phyloP scores from a whole-genome alignment of 2,797 vertebrate species.

The Esox lucius region DNA sequence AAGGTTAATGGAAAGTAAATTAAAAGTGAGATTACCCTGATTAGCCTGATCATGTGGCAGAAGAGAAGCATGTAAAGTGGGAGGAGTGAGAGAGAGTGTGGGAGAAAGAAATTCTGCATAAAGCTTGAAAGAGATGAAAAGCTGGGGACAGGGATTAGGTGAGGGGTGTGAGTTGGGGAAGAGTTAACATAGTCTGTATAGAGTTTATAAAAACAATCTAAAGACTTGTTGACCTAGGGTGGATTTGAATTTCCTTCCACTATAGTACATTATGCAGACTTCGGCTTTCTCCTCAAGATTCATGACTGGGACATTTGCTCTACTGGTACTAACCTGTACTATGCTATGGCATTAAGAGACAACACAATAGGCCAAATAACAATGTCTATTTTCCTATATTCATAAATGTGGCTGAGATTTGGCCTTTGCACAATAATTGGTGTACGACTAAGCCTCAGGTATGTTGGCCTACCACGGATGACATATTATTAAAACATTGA shows the following conservation, averaged over 20 bases:
- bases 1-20: conserved; percentile 79
- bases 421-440: not conserved
- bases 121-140: conserved; percentile 2
- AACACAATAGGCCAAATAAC: no score
- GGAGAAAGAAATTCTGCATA: conserved; percentile 3
- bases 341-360: not conserved
- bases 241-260: not conserved
- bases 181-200: not conserved
- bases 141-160: not conserved
- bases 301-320: not conserved
- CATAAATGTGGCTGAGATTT: not conserved
- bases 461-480: not conserved
- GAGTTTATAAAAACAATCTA: not conserved
- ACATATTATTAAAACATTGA: not conserved
- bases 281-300: not conserved
- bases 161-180: not conserved
- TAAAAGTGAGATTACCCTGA: conserved; percentile 76
- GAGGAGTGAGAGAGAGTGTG: not conserved
- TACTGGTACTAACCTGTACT: not conserved
- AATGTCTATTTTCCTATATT: no score
- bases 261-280: not conserved
- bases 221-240: not conserved
- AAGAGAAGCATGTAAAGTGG: conserved; percentile 22
- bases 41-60: conserved; percentile 54
- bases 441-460: not conserved